A percentile compares a stretch with the other conserved stretches of the same genome.
Evolutionary conservation across 1,140 invertebrate genomes (phyloP).

Genomic region (Pantala flavescens): DNA sequence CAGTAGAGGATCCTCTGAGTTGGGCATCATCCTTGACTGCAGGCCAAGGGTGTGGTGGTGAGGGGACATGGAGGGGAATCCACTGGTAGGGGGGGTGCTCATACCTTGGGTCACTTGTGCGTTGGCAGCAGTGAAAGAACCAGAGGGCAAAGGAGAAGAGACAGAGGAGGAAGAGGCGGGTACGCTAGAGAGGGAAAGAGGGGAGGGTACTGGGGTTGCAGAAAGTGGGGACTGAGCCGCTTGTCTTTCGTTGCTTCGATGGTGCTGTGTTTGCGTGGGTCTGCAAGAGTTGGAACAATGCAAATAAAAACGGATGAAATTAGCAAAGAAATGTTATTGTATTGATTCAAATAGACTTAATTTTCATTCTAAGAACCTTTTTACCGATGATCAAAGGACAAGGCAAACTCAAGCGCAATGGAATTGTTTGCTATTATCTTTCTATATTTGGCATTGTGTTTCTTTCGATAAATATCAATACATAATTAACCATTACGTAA

Average conservation of each 20-base stretch:
- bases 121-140: background rate
- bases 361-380: too few relatives aligned
- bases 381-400: too few relatives aligned
- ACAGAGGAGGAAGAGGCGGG: constrained; percentile 32
- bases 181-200: constrained; percentile 38
- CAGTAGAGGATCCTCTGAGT: constrained; percentile 69
- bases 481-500: too few relatives aligned
- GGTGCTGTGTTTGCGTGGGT: background rate
- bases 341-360: too few relatives aligned
- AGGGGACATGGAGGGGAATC: constrained; percentile 31
- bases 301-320: background rate
- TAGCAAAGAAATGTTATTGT: too few relatives aligned
- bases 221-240: constrained; percentile 47
- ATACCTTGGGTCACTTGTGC: constrained; percentile 32
- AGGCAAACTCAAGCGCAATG: too few relatives aligned
- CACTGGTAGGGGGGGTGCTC: constrained; percentile 40
- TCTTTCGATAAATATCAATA: too few relatives aligned
- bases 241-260: constrained; percentile 40
- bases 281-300: background rate
- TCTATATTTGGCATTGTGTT: too few relatives aligned
- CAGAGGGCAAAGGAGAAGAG: constrained; percentile 9
- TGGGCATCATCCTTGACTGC: constrained; percentile 69
- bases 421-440: too few relatives aligned
- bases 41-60: constrained; percentile 36
- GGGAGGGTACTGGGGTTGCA: constrained; percentile 48